These are phyloP conservation scores for Prosapia bicincta DNA, from an alignment of 2,888 invertebrate species.

Conservation along the genomic window DNA sequence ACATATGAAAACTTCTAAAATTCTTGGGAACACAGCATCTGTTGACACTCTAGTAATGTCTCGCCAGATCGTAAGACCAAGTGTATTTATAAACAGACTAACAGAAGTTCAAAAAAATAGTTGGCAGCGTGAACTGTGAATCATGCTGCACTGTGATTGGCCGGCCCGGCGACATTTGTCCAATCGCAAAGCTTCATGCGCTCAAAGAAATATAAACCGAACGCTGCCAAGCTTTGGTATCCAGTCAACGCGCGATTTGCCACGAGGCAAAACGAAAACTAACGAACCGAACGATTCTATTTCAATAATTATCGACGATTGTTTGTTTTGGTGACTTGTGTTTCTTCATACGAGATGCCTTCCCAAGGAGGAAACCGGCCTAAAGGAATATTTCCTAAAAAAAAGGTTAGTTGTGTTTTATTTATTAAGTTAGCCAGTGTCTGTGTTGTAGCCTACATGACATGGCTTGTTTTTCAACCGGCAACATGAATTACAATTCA, in stretches of 20 bases:
- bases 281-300: not conserved
- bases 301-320: not conserved
- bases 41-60: not conserved
- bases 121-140: not conserved
- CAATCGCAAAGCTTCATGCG: not conserved
- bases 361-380: constrained; percentile 16
- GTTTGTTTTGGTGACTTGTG: not conserved
- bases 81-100: not conserved
- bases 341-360: constrained; percentile 13
- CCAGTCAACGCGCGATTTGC: not conserved
- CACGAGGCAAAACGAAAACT: not conserved
- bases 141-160: not conserved
- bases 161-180: not conserved
- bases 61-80: not conserved
- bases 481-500: too few species aligned
- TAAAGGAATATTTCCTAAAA: constrained; percentile 16
- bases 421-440: not conserved
- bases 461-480: too few species aligned
- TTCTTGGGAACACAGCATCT: not conserved
- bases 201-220: not conserved
- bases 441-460: too few species aligned
- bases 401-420: constrained; percentile 25
- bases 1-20: too few species aligned
- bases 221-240: not conserved
- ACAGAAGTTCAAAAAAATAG: not conserved